These are phyloP conservation scores for Ammospiza nelsoni DNA, from an alignment of 2,113 vertebrate species.

Conservation along the genomic window DNA sequence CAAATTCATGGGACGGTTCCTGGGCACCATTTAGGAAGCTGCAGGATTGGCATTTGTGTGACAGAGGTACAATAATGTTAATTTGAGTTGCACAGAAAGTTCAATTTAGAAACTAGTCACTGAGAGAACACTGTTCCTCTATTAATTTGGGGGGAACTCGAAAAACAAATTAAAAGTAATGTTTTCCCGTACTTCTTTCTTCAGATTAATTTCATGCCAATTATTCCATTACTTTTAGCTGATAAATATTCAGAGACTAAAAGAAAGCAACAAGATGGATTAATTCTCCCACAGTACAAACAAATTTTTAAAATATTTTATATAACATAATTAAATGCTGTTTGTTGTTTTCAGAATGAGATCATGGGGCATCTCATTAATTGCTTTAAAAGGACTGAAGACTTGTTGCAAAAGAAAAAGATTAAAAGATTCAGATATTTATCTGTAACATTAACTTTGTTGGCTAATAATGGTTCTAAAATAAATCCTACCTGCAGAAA, in stretches of 20 bases:
- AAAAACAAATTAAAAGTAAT: slow-evolving; percentile 59
- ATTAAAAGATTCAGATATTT: slow-evolving; percentile 48
- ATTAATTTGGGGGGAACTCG: slow-evolving; percentile 35
- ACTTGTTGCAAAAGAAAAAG: slow-evolving; percentile 2
- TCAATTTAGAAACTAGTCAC: slow-evolving; percentile 48
- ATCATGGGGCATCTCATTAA: slow-evolving; percentile 65
- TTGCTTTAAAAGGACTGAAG: slow-evolving; percentile 51
- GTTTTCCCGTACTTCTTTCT: slow-evolving; percentile 57
- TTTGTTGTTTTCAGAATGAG: slow-evolving; percentile 69
- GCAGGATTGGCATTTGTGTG: neutral
- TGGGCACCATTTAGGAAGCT: neutral
- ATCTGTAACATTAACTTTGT: neutral
- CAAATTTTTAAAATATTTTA: slow-evolving; percentile 73
- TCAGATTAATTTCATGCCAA: slow-evolving; percentile 73
- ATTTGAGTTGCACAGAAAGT: neutral
- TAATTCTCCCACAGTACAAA: slow-evolving; percentile 70
- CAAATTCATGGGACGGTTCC: neutral
- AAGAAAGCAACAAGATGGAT: slow-evolving; percentile 70
- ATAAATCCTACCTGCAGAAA: slow-evolving; percentile 93
- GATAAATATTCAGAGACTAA: slow-evolving; percentile 76
- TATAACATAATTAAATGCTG: slow-evolving; percentile 70
- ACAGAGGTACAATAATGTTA: neutral
- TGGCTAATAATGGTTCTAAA: slow-evolving; percentile 37
- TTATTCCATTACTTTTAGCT: slow-evolving; percentile 71
- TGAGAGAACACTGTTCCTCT: slow-evolving; percentile 1